These are phyloP conservation scores for Nothoprocta pentlandii DNA, from an alignment of 2,113 vertebrate species.

Conservation along the genomic window DNA sequence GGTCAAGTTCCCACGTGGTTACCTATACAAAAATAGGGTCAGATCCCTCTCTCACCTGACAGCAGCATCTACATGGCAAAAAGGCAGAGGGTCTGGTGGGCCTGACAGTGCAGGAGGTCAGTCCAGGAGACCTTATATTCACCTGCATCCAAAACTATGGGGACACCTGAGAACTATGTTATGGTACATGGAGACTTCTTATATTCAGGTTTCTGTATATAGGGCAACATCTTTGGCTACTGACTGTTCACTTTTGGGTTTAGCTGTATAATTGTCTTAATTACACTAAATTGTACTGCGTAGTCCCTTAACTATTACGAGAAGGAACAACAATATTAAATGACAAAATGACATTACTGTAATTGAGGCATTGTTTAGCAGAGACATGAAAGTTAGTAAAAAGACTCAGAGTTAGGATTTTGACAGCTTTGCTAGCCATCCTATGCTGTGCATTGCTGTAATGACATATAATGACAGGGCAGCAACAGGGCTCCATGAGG, in stretches of 20 bases:
- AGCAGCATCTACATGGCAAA: background rate
- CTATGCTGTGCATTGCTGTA: background rate
- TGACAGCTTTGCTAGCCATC: background rate
- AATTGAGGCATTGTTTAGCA: background rate
- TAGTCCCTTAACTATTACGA: constrained; percentile 47
- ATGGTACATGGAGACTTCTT: background rate
- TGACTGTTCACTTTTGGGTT: background rate
- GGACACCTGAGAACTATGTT: background rate
- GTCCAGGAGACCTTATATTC: background rate
- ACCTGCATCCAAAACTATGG: background rate
- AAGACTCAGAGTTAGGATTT: background rate
- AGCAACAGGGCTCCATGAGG: background rate
- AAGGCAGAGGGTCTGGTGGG: background rate
- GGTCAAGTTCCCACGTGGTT: background rate
- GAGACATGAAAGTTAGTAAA: background rate
- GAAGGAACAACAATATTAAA: constrained; percentile 30
- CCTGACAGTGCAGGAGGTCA: background rate
- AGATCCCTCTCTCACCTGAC: background rate
- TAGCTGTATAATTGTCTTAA: constrained; percentile 38
- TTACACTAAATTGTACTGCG: constrained; percentile 9
- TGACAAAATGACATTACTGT: constrained; percentile 13
- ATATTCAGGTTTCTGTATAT: background rate
- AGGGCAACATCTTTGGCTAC: background rate
- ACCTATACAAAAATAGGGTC: background rate
- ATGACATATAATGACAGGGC: background rate